Evolutionary conservation across 2,113 vertebrate genomes (phyloP).

Genomic region (Capreolus pygargus): DNA sequence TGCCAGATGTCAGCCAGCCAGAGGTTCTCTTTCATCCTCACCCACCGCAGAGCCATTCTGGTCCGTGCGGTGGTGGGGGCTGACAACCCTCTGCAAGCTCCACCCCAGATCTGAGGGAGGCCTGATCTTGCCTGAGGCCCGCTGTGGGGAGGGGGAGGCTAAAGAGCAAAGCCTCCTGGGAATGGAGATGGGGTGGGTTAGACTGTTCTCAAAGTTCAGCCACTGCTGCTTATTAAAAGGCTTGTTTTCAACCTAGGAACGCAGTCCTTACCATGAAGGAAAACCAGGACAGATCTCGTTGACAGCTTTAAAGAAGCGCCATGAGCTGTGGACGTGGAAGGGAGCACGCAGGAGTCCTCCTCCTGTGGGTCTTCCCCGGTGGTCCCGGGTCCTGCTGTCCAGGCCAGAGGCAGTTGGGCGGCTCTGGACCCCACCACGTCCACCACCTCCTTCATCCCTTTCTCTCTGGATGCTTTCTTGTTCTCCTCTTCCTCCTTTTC

Average conservation of each 20-base stretch:
- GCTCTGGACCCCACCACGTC: not conserved
- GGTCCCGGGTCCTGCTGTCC: not conserved
- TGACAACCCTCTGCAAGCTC: not conserved
- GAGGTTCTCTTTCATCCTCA: not conserved
- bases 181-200: not conserved
- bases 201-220: not conserved
- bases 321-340: accelerated
- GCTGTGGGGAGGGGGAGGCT: not conserved
- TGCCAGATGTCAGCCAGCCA: not conserved
- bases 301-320: not conserved
- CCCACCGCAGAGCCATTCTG: not conserved
- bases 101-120: not conserved
- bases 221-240: not conserved
- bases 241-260: not conserved
- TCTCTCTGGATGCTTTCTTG: not conserved
- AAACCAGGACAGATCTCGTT: not conserved
- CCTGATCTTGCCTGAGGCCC: not conserved
- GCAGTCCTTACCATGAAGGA: not conserved
- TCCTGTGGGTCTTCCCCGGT: not conserved
- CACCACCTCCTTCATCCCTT: not conserved
- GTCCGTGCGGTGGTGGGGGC: not conserved
- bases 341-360: accelerated
- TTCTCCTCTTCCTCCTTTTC: not conserved
- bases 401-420: not conserved
- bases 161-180: not conserved